Evolutionary conservation across 2,797 vertebrate genomes (phyloP), one percentile per base, ranked within the genome.

Genomic region (Melanotaenia trifasciata): DNA sequence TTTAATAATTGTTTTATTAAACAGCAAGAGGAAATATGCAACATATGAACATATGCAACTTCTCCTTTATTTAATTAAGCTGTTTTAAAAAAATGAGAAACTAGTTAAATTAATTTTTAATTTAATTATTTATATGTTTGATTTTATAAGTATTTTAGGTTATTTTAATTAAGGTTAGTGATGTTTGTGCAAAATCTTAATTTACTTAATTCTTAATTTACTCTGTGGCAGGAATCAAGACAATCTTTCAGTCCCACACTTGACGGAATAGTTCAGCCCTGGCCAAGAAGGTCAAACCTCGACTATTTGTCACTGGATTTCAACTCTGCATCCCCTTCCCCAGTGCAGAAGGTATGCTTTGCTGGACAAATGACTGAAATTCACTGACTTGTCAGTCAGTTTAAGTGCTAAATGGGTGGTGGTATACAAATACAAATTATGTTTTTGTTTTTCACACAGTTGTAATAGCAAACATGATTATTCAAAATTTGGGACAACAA

Each of bases 261-360:
- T 70, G 95, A 95, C 3, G 89, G 86, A 76, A 26, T 69, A 35
- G 76, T 81, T 83, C 93, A 94, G 70, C 90, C 87, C 5, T 96
- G 94, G 94, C 84, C 87, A 12, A 95, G 95, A 84, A 94, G 92
- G 83, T 96, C 94, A 62, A 96, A 95, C 90, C 95, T 99, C 47
- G 98, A 99, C 85, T 99, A 99, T 90, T 92, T 99, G 91, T 96
- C 96, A 5, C 90, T 99, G 91, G 97, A 98, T 94, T 99, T 99
- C 89, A 97, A 99, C 84, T 96, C 96, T 11, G 94, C 95, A 24
- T 96, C 96, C 33, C 95, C 96, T 13, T 96, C 96, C 53, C 97
- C 97, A 79, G 95, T 96, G 36, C 97, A 96, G 79, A 98, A 98
- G 96, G 98, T 99, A 94, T 61, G 76, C 74, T 54, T 36, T 38